Evolutionary conservation across 2,797 vertebrate species (phyloP).

Genomic region (Falco naumanni): DNA sequence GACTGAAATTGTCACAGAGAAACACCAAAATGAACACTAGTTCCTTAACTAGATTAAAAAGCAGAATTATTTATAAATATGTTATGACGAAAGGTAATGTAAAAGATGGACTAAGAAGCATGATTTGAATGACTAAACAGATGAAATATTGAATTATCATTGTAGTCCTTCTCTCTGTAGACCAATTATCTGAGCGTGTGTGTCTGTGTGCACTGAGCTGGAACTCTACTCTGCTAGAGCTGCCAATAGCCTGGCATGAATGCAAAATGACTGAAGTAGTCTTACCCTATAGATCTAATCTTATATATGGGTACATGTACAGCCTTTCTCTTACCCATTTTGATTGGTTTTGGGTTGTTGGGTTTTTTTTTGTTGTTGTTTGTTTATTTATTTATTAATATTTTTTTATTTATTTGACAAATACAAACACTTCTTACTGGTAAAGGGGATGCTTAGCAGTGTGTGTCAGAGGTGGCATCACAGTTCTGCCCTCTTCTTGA

Average conservation of each 20-base stretch:
- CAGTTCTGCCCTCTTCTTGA: not conserved
- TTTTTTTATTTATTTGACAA: not conserved
- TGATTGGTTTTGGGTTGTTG: not conserved
- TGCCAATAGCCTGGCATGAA: not conserved
- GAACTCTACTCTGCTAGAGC: not conserved
- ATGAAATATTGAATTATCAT: not conserved
- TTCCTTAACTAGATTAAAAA: not conserved
- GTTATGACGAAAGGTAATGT: not conserved
- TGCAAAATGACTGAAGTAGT: not conserved
- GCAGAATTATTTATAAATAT: not conserved
- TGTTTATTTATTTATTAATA: too few species aligned
- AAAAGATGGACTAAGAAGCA: not conserved
- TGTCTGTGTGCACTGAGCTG: not conserved
- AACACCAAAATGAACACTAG: not conserved
- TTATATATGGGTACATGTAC: fast-evolving
- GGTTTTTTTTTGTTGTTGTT: not conserved
- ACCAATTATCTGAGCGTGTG: not conserved
- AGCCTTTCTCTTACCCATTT: not conserved
- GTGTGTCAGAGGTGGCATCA: not conserved
- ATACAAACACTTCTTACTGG: not conserved
- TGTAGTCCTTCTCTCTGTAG: not conserved
- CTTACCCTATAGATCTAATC: not conserved
- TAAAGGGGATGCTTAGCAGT: not conserved
- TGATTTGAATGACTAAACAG: not conserved
- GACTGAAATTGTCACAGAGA: not conserved